These are phyloP conservation scores for Ericerus pela DNA, from an alignment of 1,140 invertebrate species.

Conservation along the genomic window DNA sequence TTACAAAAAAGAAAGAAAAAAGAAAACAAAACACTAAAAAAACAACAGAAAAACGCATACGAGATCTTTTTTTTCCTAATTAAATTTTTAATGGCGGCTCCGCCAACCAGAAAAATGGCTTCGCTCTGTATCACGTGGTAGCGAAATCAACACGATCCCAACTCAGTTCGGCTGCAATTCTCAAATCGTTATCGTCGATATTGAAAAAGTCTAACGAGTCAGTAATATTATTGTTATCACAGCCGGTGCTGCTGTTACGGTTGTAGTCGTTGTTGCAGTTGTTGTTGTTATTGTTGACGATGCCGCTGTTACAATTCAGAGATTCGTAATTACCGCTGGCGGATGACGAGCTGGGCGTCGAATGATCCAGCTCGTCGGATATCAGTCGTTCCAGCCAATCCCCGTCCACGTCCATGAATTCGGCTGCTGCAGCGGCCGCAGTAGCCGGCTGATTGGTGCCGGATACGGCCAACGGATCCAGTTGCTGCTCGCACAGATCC, in stretches of 20 bases:
- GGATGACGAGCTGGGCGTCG: constrained; percentile 23
- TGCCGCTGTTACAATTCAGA: constrained; percentile 28
- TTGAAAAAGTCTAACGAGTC: constrained; percentile 54
- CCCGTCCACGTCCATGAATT: constrained; percentile 45
- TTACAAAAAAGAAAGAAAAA: too few relatives aligned
- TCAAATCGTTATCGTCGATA: constrained; percentile 50
- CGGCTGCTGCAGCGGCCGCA: constrained; percentile 22
- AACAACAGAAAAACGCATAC: too few relatives aligned
- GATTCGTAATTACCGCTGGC: constrained; percentile 17
- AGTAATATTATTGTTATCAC: constrained; percentile 37
- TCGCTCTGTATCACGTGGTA: too few relatives aligned
- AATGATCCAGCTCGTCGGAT: constrained; percentile 28
- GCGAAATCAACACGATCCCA: constrained; percentile 50
- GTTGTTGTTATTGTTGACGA: constrained; percentile 40
- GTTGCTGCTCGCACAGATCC: constrained; percentile 31
- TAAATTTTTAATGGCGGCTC: too few relatives aligned
- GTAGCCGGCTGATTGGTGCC: constrained; percentile 15
- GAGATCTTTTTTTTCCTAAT: too few relatives aligned
- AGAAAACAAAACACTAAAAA: too few relatives aligned
- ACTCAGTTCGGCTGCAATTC: constrained; percentile 30
- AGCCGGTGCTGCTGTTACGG: constrained; percentile 31
- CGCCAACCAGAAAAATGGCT: too few relatives aligned
- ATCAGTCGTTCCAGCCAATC: constrained; percentile 57
- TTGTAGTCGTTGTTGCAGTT: constrained; percentile 32
- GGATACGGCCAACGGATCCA: constrained; percentile 25